Evolutionary conservation across 2,888 invertebrate genomes (phyloP).

Genomic region (Alsophila aescularia): DNA sequence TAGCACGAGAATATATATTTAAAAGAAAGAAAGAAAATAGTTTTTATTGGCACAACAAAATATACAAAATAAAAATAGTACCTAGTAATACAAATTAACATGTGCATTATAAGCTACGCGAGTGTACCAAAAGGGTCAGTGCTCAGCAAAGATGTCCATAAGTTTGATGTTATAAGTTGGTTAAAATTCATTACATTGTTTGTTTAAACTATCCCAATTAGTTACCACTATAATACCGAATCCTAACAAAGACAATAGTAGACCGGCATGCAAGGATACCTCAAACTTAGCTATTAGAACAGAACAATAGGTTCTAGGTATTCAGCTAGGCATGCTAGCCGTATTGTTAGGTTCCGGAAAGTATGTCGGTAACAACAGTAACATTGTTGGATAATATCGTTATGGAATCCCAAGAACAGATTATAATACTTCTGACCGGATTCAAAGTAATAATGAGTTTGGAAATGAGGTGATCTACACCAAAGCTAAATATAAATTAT

Average conservation of each 20-base stretch:
- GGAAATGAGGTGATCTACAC: too few relatives aligned
- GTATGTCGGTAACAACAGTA: constrained; percentile 1
- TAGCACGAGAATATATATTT: too few relatives aligned
- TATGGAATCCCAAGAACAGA: constrained; percentile 2
- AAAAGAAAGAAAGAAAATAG: too few relatives aligned
- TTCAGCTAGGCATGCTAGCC: constrained; percentile 13
- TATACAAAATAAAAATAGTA: too few relatives aligned
- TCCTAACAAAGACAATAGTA: constrained; percentile 17
- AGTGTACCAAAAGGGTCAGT: too few relatives aligned
- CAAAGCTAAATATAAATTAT: too few relatives aligned
- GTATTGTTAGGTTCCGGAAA: constrained; percentile 27
- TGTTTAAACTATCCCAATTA: background rate
- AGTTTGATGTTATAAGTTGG: too few relatives aligned
- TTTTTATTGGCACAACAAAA: too few relatives aligned
- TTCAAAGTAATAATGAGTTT: background rate
- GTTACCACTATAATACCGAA: constrained; percentile 8
- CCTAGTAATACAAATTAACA: too few relatives aligned
- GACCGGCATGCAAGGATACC: constrained; percentile 20
- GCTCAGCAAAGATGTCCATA: too few relatives aligned
- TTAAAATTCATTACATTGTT: background rate
- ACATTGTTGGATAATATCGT: constrained; percentile 4
- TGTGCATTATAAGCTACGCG: too few relatives aligned
- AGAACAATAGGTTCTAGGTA: constrained; percentile 21
- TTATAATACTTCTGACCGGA: background rate
- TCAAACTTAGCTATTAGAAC: constrained; percentile 10